These are phyloP conservation scores for Eurosta solidaginis DNA, from an alignment of 1,140 invertebrate species.

Conservation along the genomic window DNA sequence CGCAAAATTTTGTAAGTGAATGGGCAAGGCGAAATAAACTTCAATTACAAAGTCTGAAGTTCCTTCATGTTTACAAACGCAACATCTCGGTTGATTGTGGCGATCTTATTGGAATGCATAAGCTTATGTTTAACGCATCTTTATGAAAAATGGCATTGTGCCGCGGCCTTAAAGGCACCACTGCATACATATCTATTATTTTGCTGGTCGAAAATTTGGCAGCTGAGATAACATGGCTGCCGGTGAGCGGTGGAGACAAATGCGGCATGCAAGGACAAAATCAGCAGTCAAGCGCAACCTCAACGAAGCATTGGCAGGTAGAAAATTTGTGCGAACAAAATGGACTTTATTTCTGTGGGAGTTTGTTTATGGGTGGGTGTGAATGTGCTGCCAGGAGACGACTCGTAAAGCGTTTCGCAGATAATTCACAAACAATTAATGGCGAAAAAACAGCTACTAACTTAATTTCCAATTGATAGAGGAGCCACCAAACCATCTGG, in stretches of 20 bases:
- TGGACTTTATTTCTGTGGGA: background rate
- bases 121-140: too few relatives aligned
- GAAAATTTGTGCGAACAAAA: background rate
- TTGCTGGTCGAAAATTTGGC: slow-evolving; percentile 11
- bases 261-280: slow-evolving; percentile 2
- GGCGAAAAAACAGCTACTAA: slow-evolving; percentile 30
- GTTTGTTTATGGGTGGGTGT: background rate
- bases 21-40: too few relatives aligned
- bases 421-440: slow-evolving; percentile 32
- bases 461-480: slow-evolving; percentile 30
- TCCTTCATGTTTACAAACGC: too few relatives aligned
- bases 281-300: slow-evolving; percentile 7
- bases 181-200: slow-evolving; percentile 21
- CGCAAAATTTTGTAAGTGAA: too few relatives aligned
- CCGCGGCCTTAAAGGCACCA: too few relatives aligned
- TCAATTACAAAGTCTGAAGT: too few relatives aligned
- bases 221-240: slow-evolving; percentile 6
- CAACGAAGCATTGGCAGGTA: slow-evolving; percentile 20
- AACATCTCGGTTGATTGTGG: too few relatives aligned
- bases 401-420: slow-evolving; percentile 30
- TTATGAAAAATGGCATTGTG: too few relatives aligned
- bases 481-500: too few relatives aligned
- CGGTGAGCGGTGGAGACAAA: background rate
- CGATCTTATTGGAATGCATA: too few relatives aligned
- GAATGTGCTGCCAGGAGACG: background rate